phyloP scores from a whole-genome alignment of 2,797 vertebrate genomes.

The Diplodus sargus region DNA sequence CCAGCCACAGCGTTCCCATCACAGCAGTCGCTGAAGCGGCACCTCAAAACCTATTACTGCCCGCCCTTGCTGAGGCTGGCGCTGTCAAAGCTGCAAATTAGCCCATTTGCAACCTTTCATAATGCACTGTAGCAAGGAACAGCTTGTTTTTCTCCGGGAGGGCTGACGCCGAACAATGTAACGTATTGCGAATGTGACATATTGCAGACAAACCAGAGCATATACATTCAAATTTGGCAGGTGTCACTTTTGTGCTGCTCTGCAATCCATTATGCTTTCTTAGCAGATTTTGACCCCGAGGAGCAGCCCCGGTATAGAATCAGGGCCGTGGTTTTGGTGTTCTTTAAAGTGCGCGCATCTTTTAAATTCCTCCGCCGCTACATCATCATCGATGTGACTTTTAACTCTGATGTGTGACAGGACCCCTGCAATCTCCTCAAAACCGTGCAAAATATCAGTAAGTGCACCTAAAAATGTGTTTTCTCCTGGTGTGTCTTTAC shows the following conservation, averaged over 20 bases:
- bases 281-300: conserved; percentile 51
- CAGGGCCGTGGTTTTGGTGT: background rate
- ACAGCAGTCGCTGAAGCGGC: conserved; percentile 79
- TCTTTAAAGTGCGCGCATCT: conserved; percentile 1
- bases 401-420: conserved; percentile 1
- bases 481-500: conserved; percentile 4
- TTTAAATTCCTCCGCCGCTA: background rate
- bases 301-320: conserved; percentile 1
- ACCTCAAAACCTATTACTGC: conserved; percentile 79
- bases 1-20: conserved; percentile 75
- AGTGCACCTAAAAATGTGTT: background rate
- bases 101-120: conserved; percentile 83
- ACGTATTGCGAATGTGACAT: conserved; percentile 67
- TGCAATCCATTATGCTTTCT: conserved; percentile 62
- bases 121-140: conserved; percentile 76
- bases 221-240: conserved; percentile 66
- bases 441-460: background rate
- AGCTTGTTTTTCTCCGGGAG: conserved; percentile 65
- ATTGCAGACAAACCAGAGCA: conserved; percentile 60
- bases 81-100: conserved; percentile 83
- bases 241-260: conserved; percentile 61
- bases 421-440: background rate
- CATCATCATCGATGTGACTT: background rate
- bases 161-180: conserved; percentile 44
- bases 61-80: conserved; percentile 70